Evolutionary conservation across 2,888 invertebrate species (phyloP).

Genomic region (Nematopogon swammerdamellus): DNA sequence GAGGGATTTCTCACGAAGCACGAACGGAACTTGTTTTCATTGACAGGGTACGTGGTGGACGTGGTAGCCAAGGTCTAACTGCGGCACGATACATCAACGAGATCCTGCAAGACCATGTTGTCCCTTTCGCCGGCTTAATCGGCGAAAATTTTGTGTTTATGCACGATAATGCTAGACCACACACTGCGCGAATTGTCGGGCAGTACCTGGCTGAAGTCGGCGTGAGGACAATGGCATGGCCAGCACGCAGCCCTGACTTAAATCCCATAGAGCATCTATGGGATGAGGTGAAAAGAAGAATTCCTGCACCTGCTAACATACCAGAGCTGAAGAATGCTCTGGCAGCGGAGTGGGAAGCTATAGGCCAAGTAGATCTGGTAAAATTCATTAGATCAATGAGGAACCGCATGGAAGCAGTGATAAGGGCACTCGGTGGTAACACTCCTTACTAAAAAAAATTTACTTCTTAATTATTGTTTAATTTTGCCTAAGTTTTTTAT

Average conservation of each 20-base stretch:
- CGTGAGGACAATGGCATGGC: too few species aligned
- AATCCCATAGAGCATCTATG: constrained; percentile 15
- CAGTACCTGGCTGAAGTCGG: too few species aligned
- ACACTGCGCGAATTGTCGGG: constrained; percentile 10
- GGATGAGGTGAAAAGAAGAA: constrained; percentile 11
- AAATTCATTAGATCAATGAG: constrained; percentile 9
- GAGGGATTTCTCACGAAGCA: constrained; percentile 4
- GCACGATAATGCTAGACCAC: background rate
- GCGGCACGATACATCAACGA: background rate
- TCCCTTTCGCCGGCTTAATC: constrained; percentile 3
- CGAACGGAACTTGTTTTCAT: constrained; percentile 8
- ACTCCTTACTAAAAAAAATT: constrained; percentile 1
- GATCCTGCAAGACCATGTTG: constrained; percentile 6
- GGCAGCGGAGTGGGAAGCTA: background rate
- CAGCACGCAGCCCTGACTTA: constrained; percentile 16
- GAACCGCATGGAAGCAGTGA: constrained; percentile 10
- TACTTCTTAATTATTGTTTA: too few species aligned
- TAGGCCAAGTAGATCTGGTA: background rate
- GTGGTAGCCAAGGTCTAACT: constrained; percentile 1
- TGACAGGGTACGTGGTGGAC: constrained; percentile 5
- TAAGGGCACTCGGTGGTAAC: constrained; percentile 11
- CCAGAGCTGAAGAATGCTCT: constrained; percentile 1
- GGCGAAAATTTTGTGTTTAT: constrained; percentile 3
- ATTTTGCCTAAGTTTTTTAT: too few species aligned
- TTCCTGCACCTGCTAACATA: constrained; percentile 1